These are phyloP conservation scores for Chaetorhynchus papuensis DNA, from an alignment of 2,113 vertebrate species.

Conservation along the genomic window DNA sequence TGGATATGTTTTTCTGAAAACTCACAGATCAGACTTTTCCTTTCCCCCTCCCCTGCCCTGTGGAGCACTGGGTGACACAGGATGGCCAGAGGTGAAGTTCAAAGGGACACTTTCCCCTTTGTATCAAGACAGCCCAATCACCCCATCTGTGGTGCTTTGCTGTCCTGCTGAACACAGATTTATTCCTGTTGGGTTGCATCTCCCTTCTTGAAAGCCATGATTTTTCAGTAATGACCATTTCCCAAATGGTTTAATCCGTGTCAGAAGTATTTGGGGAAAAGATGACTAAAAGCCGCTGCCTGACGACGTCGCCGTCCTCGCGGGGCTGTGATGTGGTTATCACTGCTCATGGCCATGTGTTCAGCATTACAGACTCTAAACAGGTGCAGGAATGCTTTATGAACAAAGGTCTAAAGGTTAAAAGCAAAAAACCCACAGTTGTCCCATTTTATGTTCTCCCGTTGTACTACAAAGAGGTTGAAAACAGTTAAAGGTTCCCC, in stretches of 20 bases:
- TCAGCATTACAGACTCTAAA: constrained; percentile 48
- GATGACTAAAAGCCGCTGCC: background rate
- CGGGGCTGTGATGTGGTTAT: constrained; percentile 36
- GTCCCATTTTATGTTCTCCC: constrained; percentile 27
- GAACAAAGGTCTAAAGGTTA: constrained; percentile 45
- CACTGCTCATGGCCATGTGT: constrained; percentile 24
- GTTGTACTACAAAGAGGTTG: constrained; percentile 13
- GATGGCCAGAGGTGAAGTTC: constrained; percentile 24
- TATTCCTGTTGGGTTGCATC: background rate
- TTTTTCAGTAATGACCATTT: constrained; percentile 36
- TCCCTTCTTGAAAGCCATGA: background rate
- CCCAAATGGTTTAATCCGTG: constrained; percentile 31
- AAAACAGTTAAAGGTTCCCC: background rate
- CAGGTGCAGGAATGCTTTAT: constrained; percentile 51
- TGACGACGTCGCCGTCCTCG: background rate
- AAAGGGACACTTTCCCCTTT: background rate
- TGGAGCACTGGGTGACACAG: background rate
- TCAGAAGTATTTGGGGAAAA: constrained; percentile 1
- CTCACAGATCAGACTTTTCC: background rate
- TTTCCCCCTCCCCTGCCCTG: background rate
- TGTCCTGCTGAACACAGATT: background rate
- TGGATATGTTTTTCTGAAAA: background rate
- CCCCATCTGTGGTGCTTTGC: constrained; percentile 7
- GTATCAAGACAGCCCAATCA: background rate
- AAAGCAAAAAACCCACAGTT: constrained; percentile 39